Evolutionary conservation across 2,113 vertebrate genomes (phyloP).

Genomic region (Chaetops frenatus): DNA sequence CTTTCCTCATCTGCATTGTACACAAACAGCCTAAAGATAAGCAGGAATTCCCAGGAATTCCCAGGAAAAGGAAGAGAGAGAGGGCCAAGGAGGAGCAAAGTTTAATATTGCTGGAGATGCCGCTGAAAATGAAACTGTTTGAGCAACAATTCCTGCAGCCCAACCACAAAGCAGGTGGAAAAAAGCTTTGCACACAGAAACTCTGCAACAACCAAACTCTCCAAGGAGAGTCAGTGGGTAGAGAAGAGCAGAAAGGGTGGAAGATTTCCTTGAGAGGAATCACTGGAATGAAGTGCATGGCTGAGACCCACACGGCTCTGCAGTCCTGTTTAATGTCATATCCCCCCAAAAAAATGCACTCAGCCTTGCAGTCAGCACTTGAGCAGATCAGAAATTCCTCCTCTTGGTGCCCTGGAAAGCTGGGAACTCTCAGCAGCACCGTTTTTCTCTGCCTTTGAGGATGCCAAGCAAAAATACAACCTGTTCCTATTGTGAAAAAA

Average conservation of each 20-base stretch:
- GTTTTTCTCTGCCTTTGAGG: not conserved
- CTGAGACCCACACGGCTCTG: not conserved
- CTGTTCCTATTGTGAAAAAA: not conserved
- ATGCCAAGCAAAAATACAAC: not conserved
- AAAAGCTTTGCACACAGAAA: not conserved
- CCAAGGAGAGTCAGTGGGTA: not conserved
- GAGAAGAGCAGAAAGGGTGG: not conserved
- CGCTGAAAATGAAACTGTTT: not conserved
- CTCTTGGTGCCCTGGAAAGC: not conserved
- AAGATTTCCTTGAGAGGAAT: not conserved
- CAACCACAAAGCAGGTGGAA: not conserved
- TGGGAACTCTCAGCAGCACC: not conserved
- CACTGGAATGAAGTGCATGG: not conserved
- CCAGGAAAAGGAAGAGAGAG: not conserved
- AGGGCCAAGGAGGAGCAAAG: not conserved
- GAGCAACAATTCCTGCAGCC: not conserved
- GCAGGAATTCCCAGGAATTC: not conserved
- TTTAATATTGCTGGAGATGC: not conserved
- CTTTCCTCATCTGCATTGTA: not conserved
- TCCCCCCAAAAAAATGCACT: not conserved
- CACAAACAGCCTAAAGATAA: not conserved
- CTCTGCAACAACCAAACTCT: not conserved
- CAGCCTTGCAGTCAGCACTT: not conserved
- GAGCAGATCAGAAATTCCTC: not conserved
- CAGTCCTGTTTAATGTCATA: not conserved